Base-by-base conservation (phyloP, 2,797 vertebrate genomes). In the Potorous gilbertii region DNA sequence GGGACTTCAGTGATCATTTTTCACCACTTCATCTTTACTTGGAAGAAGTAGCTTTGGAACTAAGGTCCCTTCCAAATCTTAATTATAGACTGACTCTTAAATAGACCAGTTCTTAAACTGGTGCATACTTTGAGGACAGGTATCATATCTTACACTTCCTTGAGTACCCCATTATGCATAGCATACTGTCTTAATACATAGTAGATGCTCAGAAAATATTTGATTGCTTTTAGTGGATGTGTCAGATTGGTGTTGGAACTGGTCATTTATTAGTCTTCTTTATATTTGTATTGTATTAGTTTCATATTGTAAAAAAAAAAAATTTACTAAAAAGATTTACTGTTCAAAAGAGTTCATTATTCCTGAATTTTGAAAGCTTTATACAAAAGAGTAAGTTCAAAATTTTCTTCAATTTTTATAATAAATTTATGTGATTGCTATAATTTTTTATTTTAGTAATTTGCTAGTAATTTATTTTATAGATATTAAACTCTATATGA, bases 401-500 rank as follows among this genome's bases (percentile, higher is more conserved):
- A 57, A 57, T 59, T 54, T 56, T 56, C 24, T 14, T 56, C 24
- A 57, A 3, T 92, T 56, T 92, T 91, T 89, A 92, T 5, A 16
- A 18, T 95, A 2, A 97, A 54, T 93, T 97, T 18, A 90, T 94
- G 52, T 87, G 91, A 46, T 93, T 57, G 8, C 54, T 96, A 96
- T 94, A 50, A 96, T 95, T 96, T 93, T 96, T 95, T 55, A 14
- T 93, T 96, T 50, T 52, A 52, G 52, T 52, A 52, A 52, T 52
- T 93, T 57, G 8, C 54, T 96, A 96, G 24, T 94, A 50, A 96
- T 95, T 96, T 92, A 52, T 52, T 96, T 95, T 55, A 14, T 93
- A 95, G 92, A 29, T 96, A 87, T 27, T 96, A 90, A 95, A 92
- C 91, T 74, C 12, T 93, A 62, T 95, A 87, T 97, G 96, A 94